Conservation (phyloP, 2,888 invertebrate genomes). For the Agrochola lota region DNA sequence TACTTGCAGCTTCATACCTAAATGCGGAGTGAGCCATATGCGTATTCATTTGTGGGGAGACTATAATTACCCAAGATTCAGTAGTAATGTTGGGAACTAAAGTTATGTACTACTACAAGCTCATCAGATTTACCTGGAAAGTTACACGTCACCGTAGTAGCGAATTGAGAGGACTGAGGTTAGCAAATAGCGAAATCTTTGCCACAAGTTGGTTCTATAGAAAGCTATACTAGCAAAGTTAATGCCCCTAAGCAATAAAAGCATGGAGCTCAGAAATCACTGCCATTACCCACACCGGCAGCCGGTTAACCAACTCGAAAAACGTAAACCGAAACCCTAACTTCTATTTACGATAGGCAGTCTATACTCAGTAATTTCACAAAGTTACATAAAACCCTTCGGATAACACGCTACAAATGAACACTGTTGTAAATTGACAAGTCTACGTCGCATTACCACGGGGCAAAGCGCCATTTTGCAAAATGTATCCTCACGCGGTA, state of each 20-base stretch:
- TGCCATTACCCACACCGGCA: constrained; percentile 38
- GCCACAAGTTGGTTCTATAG: constrained; percentile 9
- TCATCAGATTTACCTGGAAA: constrained; percentile 7
- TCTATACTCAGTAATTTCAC: constrained; percentile 44
- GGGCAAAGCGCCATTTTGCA: constrained; percentile 69
- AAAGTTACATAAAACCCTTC: constrained; percentile 44
- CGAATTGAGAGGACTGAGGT: background rate
- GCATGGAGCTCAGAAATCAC: constrained; percentile 34
- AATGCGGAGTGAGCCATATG: too few species aligned
- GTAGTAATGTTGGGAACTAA: background rate
- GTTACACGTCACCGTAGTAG: background rate
- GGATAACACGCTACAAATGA: constrained; percentile 60
- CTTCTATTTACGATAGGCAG: constrained; percentile 39
- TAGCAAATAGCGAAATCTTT: constrained; percentile 7
- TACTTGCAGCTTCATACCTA: too few species aligned
- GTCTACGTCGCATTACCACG: constrained; percentile 62
- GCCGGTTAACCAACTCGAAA: constrained; percentile 25
- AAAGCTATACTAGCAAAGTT: constrained; percentile 13
- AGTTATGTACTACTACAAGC: background rate
- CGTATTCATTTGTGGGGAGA: background rate
- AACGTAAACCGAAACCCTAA: constrained; percentile 32
- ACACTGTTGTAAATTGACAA: constrained; percentile 68
- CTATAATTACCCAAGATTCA: constrained; percentile 7
- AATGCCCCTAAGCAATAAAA: constrained; percentile 39
- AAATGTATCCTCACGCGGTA: constrained; percentile 72